Evolutionary conservation across 2,888 invertebrate species (phyloP), one percentile per base, ranked within the genome.

Genomic region (Cartodere bifasciata): DNA sequence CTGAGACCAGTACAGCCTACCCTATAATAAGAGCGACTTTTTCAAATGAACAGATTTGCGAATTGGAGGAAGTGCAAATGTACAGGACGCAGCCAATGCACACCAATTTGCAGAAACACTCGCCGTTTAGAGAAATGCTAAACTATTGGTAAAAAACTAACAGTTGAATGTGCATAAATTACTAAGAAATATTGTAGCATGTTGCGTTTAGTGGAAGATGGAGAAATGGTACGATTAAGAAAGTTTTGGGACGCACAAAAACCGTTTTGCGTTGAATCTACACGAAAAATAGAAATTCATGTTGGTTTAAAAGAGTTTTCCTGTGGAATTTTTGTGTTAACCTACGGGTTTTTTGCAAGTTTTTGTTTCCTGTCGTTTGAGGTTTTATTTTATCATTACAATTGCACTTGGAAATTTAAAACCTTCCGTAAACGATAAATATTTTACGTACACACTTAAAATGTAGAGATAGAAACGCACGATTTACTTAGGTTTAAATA

Each of bases 1-100:
- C 75, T 3, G 79, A 80, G 52, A 69, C 68, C 1, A 68, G 72
- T 1, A 67, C 68, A 1, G 78, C 73, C 2, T 81, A 80, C 52
- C 71, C 73, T 37, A 68, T 78, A 13, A 77, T 81, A 48, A 63
- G 63, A 29, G 65, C 65, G 13, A 71, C 70, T 0, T 80, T 77
- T 45, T 64, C 60, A 0, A 76, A 78, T 46, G 62, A 68, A 27
- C 70, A 75, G 50, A 69, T 78, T 31, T 81, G 81, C 42, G 78
- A 79, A 37, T 57, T 75, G 2, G 65, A 68, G 1, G 74, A 78
- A 52, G 64, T 78, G 6, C 63, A 64, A 38, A 55, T 77, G 53
- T 72, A 69, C 47, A 67, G 68, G 1, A 67, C 70, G 1, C 72
- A 75, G 47, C 65, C 65, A 23, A 66, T 70, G 54, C 62, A 63